These are phyloP conservation scores for Heliconius charithonia DNA, from an alignment of 2,888 invertebrate species.

Conservation along the genomic window DNA sequence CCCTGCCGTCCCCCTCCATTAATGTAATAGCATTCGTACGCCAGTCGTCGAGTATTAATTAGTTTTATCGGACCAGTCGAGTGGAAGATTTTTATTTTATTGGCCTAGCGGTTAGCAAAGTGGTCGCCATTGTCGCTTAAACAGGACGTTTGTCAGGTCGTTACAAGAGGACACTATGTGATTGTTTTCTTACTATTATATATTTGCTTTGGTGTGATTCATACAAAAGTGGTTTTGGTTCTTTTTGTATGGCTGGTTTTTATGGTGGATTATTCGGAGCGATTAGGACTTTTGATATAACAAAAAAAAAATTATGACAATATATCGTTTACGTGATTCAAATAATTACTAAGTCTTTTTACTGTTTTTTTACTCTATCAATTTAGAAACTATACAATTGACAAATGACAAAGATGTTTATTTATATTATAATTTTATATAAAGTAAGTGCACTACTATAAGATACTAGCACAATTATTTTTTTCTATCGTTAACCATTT, in stretches of 20 bases:
- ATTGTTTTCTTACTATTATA: not conserved
- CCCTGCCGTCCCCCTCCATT: constrained; percentile 60
- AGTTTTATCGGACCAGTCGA: constrained; percentile 63
- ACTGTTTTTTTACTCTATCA: no score
- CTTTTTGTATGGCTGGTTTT: not conserved
- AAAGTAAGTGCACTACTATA: no score
- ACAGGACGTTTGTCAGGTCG: constrained; percentile 22
- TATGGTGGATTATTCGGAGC: no score
- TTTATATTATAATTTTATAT: no score
- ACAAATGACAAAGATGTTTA: no score
- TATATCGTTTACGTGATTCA: no score
- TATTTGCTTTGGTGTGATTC: not conserved
- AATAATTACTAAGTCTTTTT: no score
- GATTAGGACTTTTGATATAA: no score
- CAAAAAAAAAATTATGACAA: no score
- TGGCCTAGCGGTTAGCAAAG: constrained; percentile 44
- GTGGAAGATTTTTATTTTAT: constrained; percentile 60
- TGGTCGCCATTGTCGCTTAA: constrained; percentile 30
- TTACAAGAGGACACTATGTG: constrained; percentile 6
- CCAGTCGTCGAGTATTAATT: constrained; percentile 56
- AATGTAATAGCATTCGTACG: constrained; percentile 65
- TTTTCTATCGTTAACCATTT: no score
- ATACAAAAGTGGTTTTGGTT: not conserved
- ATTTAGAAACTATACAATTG: no score
- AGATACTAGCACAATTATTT: no score